Evolutionary conservation across 2,888 invertebrate species (phyloP).

Genomic region (Ischnus inquisitorius): DNA sequence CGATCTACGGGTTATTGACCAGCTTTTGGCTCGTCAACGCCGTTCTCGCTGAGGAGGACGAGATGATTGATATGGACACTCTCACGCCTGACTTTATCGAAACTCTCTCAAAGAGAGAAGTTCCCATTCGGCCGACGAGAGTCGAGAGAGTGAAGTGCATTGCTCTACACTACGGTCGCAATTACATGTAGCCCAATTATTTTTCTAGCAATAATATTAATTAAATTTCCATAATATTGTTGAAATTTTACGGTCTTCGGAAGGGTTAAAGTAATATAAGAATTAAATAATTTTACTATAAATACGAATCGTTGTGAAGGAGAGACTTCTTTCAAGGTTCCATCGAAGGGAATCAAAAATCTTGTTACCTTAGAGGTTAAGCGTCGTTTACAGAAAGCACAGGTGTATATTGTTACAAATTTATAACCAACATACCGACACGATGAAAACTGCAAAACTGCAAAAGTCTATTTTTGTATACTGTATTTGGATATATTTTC

Average conservation of each 20-base stretch:
- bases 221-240: neutral
- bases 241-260: neutral
- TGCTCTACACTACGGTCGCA: conserved; percentile 67
- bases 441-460: too few species aligned
- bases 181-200: conserved; percentile 33
- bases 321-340: neutral
- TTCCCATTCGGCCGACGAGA: conserved; percentile 54
- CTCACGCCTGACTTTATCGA: conserved; percentile 58
- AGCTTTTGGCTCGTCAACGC: conserved; percentile 75
- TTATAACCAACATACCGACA: neutral
- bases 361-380: neutral
- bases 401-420: neutral
- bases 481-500: conserved; percentile 1
- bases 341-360: neutral
- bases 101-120: neutral
- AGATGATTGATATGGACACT: conserved; percentile 63
- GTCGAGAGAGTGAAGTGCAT: conserved; percentile 68
- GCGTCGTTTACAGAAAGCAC: neutral
- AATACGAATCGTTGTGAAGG: neutral
- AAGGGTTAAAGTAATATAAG: too few species aligned
- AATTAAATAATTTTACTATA: neutral
- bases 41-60: conserved; percentile 67
- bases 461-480: conserved; percentile 15
- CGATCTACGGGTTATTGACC: conserved; percentile 75
- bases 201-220: neutral